These are phyloP conservation scores for Dipodomys merriami DNA, from an alignment of 2,113 vertebrate genomes.

Conservation along the genomic window DNA sequence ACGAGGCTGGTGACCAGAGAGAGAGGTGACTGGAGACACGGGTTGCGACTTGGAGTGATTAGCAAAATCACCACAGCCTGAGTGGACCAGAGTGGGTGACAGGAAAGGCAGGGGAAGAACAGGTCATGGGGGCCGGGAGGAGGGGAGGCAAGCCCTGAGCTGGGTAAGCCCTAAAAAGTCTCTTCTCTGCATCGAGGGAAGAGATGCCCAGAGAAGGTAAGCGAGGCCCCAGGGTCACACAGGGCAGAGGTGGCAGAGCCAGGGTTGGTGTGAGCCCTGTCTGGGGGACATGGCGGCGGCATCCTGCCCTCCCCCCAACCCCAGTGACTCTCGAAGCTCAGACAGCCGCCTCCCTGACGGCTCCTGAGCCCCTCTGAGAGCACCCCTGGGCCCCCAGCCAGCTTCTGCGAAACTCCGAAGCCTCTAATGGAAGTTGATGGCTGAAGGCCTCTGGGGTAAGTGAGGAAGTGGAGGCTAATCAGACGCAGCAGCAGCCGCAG, in stretches of 20 bases:
- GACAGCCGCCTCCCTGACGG: rapidly evolving
- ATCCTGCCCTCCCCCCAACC: rapidly evolving
- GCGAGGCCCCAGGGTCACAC: background rate
- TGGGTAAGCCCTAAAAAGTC: background rate
- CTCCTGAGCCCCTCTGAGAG: background rate
- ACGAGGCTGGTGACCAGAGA: background rate
- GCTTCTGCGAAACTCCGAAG: background rate
- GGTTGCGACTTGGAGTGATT: background rate
- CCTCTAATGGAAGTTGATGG: conserved; percentile 17
- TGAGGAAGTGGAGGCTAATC: background rate
- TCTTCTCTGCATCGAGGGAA: background rate
- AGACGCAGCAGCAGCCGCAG: conserved; percentile 14
- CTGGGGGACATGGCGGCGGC: background rate
- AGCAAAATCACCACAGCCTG: background rate
- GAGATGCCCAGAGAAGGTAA: background rate
- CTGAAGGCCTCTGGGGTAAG: background rate
- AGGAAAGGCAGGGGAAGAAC: background rate
- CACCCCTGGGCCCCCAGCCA: conserved; percentile 23
- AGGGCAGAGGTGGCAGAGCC: background rate
- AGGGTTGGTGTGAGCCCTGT: background rate
- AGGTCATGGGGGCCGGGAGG: background rate
- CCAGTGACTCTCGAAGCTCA: background rate
- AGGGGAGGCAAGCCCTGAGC: background rate
- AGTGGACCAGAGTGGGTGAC: background rate
- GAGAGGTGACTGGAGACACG: background rate